A percentile compares a stretch with the other conserved stretches of the same genome.
These are phyloP conservation scores for Spinus olivaceus DNA, from an alignment of 2,797 vertebrate genomes.

Conservation along the genomic window DNA sequence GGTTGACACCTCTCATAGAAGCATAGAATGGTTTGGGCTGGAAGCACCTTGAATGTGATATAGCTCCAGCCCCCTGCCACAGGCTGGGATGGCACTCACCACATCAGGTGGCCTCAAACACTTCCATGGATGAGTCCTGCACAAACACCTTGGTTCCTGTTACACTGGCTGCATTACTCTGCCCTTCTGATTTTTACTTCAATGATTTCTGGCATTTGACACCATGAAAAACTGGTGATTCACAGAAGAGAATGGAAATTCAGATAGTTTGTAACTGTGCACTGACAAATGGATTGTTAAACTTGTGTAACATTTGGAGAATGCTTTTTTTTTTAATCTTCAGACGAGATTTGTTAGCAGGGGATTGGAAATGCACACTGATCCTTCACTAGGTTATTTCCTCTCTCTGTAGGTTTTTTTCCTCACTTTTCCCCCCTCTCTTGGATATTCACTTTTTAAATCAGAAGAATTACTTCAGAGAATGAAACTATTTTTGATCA, in stretches of 20 bases:
- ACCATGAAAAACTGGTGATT: neutral
- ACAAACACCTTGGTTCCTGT: neutral
- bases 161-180: neutral
- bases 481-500: neutral
- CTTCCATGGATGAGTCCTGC: neutral
- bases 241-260: neutral
- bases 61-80: neutral
- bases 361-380: neutral
- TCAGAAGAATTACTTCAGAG: conserved; percentile 18
- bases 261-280: neutral
- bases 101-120: neutral
- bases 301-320: neutral
- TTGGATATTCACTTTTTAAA: neutral
- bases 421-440: neutral
- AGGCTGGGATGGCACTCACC: neutral
- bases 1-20: neutral
- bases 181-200: neutral
- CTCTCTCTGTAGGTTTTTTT: neutral
- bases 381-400: neutral
- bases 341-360: conserved; percentile 1
- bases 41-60: neutral
- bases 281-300: neutral
- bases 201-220: neutral
- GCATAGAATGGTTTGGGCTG: neutral
- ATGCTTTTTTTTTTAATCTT: neutral